Evolutionary conservation across 35 echinoderm and acorn worm species (phyloP).

Genomic region (Amphiura filiformis): DNA sequence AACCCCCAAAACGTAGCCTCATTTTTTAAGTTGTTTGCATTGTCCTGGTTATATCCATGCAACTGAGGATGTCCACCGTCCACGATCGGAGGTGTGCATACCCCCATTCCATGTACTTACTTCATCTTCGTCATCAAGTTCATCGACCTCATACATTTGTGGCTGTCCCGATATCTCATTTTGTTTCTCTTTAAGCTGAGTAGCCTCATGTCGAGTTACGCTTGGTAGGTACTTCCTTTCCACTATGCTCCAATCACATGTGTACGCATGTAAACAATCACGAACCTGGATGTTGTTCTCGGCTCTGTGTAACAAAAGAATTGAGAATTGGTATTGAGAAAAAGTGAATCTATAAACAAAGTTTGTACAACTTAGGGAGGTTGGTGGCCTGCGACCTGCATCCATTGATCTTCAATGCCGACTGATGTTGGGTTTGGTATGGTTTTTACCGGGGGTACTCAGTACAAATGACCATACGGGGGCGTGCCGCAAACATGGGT

Average conservation of each 20-base stretch:
- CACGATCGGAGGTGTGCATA: background rate
- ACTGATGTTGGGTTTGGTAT: no score
- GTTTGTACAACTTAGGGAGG: no score
- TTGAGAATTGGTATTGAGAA: no score
- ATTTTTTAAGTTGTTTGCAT: background rate
- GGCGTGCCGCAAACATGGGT: no score
- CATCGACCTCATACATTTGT: conserved; percentile 87
- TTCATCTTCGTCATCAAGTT: conserved; percentile 69
- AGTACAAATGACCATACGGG: no score
- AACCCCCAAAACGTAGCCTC: no score
- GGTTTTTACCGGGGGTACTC: no score
- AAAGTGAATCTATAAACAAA: no score
- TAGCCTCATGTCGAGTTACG: conserved; percentile 50
- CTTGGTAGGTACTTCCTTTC: conserved; percentile 72
- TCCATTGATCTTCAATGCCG: no score
- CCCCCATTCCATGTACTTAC: background rate
- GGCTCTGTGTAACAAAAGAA: conserved; percentile 24
- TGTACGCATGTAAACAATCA: conserved; percentile 92
- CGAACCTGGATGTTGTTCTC: conserved; percentile 75
- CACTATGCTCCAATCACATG: conserved; percentile 84
- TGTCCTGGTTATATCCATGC: no score
- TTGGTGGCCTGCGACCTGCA: no score
- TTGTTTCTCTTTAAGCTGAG: conserved; percentile 53
- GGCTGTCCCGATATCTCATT: conserved; percentile 26
- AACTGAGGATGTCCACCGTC: background rate